phyloP scores from a whole-genome alignment of 2,797 vertebrate genomes.

The Rallus crepitans region DNA sequence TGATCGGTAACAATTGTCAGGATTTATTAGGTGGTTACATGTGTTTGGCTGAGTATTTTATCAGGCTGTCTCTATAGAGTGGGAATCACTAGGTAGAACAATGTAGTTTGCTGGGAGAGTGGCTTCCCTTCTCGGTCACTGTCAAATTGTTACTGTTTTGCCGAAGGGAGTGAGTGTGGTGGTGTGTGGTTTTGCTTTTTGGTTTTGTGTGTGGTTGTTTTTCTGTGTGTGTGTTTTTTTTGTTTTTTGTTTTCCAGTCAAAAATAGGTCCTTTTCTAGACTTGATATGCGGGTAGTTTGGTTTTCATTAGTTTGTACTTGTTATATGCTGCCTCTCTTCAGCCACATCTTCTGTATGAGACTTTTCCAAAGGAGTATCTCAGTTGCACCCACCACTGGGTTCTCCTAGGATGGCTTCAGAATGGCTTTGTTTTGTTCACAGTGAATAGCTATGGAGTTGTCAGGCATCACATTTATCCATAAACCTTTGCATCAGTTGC shows the following conservation, averaged over 20 bases:
- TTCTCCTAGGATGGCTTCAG: not conserved
- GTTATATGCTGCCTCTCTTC: not conserved
- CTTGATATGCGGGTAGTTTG: not conserved
- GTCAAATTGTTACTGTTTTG: not conserved
- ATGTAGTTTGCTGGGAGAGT: not conserved
- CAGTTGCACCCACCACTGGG: not conserved
- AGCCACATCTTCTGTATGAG: not conserved
- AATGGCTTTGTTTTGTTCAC: not conserved
- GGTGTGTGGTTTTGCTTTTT: not conserved
- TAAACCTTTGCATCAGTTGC: not conserved
- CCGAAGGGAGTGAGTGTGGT: not conserved
- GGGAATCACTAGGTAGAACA: not conserved
- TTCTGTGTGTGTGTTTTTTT: not conserved
- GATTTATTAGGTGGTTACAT: not conserved
- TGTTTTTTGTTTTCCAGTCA: not conserved
- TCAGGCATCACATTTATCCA: not conserved
- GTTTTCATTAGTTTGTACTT: not conserved
- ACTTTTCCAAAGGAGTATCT: not conserved
- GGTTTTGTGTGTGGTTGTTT: not conserved
- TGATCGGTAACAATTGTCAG: not conserved
- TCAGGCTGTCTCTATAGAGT: not conserved
- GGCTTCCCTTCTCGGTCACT: not conserved
- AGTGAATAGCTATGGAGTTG: not conserved
- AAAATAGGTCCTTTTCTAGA: not conserved
- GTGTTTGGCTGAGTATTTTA: not conserved